Evolutionary conservation across 2,888 invertebrate species (phyloP), one percentile per base, ranked within the genome.

Genomic region (Chydorus sphaericus): DNA sequence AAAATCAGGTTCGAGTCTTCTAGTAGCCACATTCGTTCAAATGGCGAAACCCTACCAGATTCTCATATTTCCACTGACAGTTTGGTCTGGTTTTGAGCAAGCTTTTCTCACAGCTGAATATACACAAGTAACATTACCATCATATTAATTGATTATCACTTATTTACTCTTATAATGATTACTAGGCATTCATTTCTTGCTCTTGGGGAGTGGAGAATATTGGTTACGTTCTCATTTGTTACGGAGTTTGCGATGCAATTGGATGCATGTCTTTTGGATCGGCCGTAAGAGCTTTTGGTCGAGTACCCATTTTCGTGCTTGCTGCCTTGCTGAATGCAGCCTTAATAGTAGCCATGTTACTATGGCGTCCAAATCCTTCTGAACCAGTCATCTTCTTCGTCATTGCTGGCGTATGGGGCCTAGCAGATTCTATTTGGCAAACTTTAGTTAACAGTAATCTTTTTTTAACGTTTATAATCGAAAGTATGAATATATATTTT

Each of bases 21-120:
- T 91, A 7, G 83, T 88, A 8, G 90, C 91, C 16, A 94, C 96
- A 1, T 83, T 87, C 59, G 84, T 84, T 67, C 94, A 96, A 67
- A 75, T 92, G 66, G 85, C 85, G 70, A 86, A 92, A 68, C 87
- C 86, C 0, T 86, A 91, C 67, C 93, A 94, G 67, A 84, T 93
- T 65, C 75, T 96, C 6, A 78, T 97, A 33, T 90, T 96, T 60
- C 94, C 94, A 1, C 82, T 97, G 60, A 97, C 96, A 0, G 75
- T 97, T 53, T 97, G 91, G 82, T 92, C 93, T 64, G 96, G 96
- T 57, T 85, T 97, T 80, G 94, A 96, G 68, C 96, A 96, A 69
- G 96, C 93, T 0, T 96, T 93, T 72, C 87, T 93, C 63, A 87
- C 89, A 20, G 93, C 92, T 2, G 71, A 74, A 50, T 75, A 68